Evolutionary conservation across 2,888 invertebrate genomes (phyloP).

Genomic region (Polymixis flavicincta): DNA sequence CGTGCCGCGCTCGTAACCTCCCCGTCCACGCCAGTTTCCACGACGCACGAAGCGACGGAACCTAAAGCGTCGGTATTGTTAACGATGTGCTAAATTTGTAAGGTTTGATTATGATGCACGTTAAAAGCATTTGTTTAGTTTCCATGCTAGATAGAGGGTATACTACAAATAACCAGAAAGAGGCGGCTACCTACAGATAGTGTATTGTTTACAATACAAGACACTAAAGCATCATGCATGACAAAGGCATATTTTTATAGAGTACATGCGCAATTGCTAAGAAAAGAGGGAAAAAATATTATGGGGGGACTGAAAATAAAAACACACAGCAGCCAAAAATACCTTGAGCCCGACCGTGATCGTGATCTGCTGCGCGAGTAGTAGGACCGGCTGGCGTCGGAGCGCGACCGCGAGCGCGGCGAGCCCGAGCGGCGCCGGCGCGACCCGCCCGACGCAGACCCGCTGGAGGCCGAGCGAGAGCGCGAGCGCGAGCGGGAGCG

Average conservation of each 20-base stretch:
- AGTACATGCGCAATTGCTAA: constrained; percentile 12
- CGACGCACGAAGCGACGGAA: constrained; percentile 86
- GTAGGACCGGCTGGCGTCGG: constrained; percentile 91
- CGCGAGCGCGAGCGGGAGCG: constrained; percentile 92
- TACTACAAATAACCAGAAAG: constrained; percentile 11
- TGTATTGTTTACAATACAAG: neutral
- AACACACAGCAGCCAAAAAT: constrained; percentile 59
- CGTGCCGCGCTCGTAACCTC: constrained; percentile 93
- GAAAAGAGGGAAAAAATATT: constrained; percentile 4
- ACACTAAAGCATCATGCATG: constrained; percentile 1
- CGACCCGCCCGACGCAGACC: constrained; percentile 82
- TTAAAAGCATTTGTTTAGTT: constrained; percentile 43
- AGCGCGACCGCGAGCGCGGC: constrained; percentile 91
- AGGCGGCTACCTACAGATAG: constrained; percentile 2
- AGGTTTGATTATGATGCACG: neutral
- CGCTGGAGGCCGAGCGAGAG: constrained; percentile 89
- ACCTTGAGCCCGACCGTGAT: constrained; percentile 90
- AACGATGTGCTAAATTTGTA: constrained; percentile 19
- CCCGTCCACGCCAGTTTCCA: constrained; percentile 90
- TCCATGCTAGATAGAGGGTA: constrained; percentile 43
- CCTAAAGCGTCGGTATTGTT: constrained; percentile 59
- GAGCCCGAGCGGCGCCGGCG: constrained; percentile 84
- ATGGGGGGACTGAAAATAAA: constrained; percentile 22
- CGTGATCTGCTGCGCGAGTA: constrained; percentile 91
- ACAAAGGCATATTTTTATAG: constrained; percentile 9